phyloP scores from a whole-genome alignment of 1,140 invertebrate species.

The Drosophila micromelanica region DNA sequence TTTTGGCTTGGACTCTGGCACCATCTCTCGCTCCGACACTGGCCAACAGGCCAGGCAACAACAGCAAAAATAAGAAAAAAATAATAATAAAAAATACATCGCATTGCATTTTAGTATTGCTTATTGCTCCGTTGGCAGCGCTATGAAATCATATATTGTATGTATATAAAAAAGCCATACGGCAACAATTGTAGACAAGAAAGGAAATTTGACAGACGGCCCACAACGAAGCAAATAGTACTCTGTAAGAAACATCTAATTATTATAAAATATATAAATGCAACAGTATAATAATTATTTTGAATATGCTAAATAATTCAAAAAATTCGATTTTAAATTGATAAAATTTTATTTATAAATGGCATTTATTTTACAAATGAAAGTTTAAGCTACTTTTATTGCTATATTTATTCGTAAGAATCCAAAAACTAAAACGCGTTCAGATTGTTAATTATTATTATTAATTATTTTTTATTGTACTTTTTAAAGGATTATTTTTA shows the following conservation, averaged over 20 bases:
- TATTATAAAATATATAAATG: too few species aligned
- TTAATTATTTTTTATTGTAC: too few species aligned
- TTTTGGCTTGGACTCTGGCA: neutral
- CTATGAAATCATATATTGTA: slow-evolving; percentile 67
- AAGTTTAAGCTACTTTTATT: too few species aligned
- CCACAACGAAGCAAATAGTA: slow-evolving; percentile 20
- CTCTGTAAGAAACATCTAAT: neutral
- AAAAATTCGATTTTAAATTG: too few species aligned
- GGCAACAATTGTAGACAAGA: slow-evolving; percentile 58
- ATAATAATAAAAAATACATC: slow-evolving; percentile 64
- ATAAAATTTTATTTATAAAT: too few species aligned
- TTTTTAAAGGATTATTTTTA: too few species aligned
- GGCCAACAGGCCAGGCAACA: slow-evolving; percentile 13
- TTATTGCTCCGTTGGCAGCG: slow-evolving; percentile 63
- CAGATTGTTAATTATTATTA: too few species aligned
- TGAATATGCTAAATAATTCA: too few species aligned
- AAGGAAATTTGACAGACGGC: slow-evolving; percentile 36
- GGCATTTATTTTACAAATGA: too few species aligned
- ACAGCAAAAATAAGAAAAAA: slow-evolving; percentile 41
- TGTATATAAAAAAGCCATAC: slow-evolving; percentile 43
- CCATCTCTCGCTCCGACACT: slow-evolving; percentile 36
- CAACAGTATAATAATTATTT: too few species aligned
- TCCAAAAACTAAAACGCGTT: too few species aligned
- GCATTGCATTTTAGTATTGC: slow-evolving; percentile 71
- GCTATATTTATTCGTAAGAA: too few species aligned